These are phyloP conservation scores for Lasiurus borealis DNA, from an alignment of 2,113 vertebrate genomes.

Conservation along the genomic window DNA sequence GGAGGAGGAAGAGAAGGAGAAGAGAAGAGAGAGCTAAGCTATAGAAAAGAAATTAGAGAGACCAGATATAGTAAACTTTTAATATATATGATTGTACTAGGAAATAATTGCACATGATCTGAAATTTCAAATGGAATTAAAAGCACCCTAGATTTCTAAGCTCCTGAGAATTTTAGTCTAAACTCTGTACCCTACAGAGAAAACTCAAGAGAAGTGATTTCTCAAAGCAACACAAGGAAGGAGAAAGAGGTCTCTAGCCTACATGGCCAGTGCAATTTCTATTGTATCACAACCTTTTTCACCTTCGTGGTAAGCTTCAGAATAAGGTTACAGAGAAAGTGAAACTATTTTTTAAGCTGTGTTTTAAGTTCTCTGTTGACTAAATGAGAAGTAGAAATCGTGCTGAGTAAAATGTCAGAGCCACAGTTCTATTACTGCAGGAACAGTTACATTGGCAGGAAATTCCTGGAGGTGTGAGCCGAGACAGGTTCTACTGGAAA, in stretches of 20 bases:
- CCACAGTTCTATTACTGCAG: neutral
- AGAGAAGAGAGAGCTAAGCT: neutral
- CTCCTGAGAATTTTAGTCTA: neutral
- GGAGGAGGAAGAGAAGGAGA: too few species aligned
- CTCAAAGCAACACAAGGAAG: neutral
- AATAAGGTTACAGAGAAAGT: neutral
- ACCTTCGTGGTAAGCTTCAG: neutral
- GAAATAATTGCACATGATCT: neutral
- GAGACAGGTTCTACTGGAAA: neutral
- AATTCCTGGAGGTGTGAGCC: neutral
- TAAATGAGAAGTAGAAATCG: neutral
- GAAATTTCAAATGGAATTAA: conserved; percentile 15
- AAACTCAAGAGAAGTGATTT: conserved; percentile 29
- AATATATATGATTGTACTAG: neutral
- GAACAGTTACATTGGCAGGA: neutral
- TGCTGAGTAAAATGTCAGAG: neutral
- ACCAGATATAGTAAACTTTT: neutral
- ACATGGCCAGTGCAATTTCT: neutral
- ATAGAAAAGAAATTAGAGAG: neutral
- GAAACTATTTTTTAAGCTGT: neutral
- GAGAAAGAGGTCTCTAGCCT: neutral
- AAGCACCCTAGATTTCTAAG: neutral
- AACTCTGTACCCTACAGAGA: conserved; percentile 6
- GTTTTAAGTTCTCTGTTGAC: conserved; percentile 15
- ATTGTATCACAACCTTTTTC: neutral